Conservation (phyloP, 2,797 vertebrate species). For the Hippoglossus hippoglossus region DNA sequence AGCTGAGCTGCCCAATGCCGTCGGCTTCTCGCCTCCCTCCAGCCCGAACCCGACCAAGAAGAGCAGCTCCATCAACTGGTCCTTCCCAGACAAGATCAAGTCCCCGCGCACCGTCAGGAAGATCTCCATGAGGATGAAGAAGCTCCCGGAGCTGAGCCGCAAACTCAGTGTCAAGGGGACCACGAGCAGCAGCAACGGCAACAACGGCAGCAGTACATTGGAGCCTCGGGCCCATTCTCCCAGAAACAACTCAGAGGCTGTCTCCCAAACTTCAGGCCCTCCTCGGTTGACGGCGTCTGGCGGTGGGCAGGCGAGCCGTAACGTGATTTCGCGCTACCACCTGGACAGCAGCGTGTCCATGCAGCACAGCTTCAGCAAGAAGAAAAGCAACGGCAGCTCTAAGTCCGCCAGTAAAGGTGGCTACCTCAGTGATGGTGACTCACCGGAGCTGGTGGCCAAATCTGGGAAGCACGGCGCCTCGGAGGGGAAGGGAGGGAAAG, state of each 20-base stretch:
- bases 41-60: conserved; percentile 94
- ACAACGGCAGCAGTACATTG: conserved; percentile 49
- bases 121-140: conserved; percentile 99
- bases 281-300: conserved; percentile 79
- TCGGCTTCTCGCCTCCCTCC: conserved; percentile 89
- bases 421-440: conserved; percentile 97
- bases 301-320: conserved; percentile 86
- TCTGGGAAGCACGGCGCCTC: conserved; percentile 88
- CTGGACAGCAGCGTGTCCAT: conserved; percentile 96
- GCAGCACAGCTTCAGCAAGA: conserved; percentile 89
- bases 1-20: conserved; percentile 77
- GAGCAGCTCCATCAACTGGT: conserved; percentile 94
- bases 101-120: conserved; percentile 97
- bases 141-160: conserved; percentile 95
- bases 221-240: conserved; percentile 72
- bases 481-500: conserved; percentile 86
- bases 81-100: conserved; percentile 97
- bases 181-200: conserved; percentile 75
- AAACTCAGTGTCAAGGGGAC: conserved; percentile 93
- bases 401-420: conserved; percentile 95
- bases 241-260: conserved; percentile 75
- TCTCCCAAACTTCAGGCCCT: conserved; percentile 75
- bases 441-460: conserved; percentile 94
- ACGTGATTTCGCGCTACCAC: conserved; percentile 97
- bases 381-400: conserved; percentile 86